Percentiles rank a stretch among this genome's conserved stretches.
phyloP scores from a whole-genome alignment of 2,888 invertebrate genomes.

The Phortica okadai region DNA sequence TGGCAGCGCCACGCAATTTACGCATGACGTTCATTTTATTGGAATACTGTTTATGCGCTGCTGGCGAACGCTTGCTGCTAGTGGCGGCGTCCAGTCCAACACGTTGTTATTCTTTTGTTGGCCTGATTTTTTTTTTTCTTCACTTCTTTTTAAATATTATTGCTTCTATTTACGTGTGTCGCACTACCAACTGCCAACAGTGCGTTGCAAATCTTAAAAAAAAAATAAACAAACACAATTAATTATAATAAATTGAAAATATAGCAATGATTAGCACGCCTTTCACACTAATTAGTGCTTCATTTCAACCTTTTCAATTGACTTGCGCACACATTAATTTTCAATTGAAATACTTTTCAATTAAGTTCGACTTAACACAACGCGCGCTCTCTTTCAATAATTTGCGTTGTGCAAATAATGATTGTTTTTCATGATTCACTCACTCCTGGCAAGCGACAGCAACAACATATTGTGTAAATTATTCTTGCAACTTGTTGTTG shows the following conservation, averaged over 20 bases:
- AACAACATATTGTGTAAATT: neutral
- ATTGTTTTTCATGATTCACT: neutral
- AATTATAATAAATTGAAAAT: neutral
- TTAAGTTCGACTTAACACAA: neutral
- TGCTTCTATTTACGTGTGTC: neutral
- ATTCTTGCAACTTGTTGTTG: neutral
- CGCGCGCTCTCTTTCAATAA: neutral
- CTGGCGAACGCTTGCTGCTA: neutral
- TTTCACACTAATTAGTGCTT: neutral
- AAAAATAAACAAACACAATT: neutral
- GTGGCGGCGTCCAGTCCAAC: neutral
- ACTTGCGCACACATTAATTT: neutral
- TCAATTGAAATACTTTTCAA: neutral
- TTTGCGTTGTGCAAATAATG: neutral
- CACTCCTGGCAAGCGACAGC: neutral
- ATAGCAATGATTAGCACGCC: neutral
- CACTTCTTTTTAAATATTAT: neutral
- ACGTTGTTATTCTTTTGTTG: neutral
- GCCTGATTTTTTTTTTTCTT: neutral
- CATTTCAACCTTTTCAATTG: constrained; percentile 5
- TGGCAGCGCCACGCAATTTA: constrained; percentile 82
- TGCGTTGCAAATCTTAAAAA: neutral
- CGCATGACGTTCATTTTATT: constrained; percentile 91
- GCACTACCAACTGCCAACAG: neutral
- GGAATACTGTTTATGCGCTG: neutral